A percentile compares a stretch with the other conserved stretches of the same genome.
These are phyloP conservation scores for Ormyrus labotus DNA, from an alignment of 2,888 invertebrate species.

Conservation along the genomic window DNA sequence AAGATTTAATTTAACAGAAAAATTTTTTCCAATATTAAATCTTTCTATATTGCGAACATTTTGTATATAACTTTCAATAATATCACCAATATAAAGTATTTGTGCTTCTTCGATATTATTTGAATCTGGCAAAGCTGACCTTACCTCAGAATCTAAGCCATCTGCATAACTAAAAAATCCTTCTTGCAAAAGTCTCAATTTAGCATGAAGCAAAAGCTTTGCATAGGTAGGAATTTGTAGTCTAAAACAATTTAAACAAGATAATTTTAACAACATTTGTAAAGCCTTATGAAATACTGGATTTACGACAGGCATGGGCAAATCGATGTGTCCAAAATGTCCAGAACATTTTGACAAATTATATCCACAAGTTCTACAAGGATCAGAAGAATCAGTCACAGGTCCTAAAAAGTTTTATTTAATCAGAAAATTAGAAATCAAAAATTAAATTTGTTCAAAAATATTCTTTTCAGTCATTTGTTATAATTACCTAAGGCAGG, in stretches of 20 bases:
- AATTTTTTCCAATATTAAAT: slow-evolving; percentile 62
- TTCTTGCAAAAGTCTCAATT: slow-evolving; percentile 83
- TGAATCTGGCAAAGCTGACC: slow-evolving; percentile 65
- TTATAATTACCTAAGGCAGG: slow-evolving; percentile 82
- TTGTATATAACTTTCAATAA: slow-evolving; percentile 76
- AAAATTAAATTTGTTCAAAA: background rate
- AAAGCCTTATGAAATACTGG: slow-evolving; percentile 90
- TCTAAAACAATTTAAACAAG: slow-evolving; percentile 84
- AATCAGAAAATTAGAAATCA: background rate
- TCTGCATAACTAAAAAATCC: slow-evolving; percentile 86
- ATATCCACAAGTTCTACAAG: slow-evolving; percentile 88
- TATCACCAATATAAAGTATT: slow-evolving; percentile 74
- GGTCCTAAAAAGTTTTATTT: slow-evolving; percentile 34
- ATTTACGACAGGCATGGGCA: slow-evolving; percentile 92
- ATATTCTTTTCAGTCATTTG: background rate
- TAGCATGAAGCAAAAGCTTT: slow-evolving; percentile 81
- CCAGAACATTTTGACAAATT: slow-evolving; percentile 86
- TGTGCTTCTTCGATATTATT: slow-evolving; percentile 63
- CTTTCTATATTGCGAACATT: slow-evolving; percentile 61
- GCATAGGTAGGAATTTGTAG: slow-evolving; percentile 81
- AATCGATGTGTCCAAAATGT: slow-evolving; percentile 95
- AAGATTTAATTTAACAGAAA: slow-evolving; percentile 64
- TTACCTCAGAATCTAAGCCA: slow-evolving; percentile 78
- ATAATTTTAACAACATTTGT: slow-evolving; percentile 81
- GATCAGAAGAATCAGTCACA: slow-evolving; percentile 75